These are phyloP conservation scores for Chrysemys picta DNA, from an alignment of 2,113 vertebrate species.

Conservation along the genomic window DNA sequence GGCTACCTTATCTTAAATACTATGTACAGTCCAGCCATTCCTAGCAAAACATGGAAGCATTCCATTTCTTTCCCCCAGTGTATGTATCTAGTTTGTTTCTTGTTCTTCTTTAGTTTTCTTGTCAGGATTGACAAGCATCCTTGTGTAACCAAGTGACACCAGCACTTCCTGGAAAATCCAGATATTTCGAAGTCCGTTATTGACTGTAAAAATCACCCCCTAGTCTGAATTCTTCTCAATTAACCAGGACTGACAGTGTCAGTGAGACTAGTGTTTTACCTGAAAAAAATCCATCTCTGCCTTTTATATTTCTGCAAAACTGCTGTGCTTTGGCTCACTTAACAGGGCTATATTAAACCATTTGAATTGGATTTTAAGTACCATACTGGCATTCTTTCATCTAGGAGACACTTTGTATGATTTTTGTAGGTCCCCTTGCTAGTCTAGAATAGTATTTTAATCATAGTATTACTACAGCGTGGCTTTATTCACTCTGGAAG, in stretches of 20 bases:
- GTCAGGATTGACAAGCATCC: slow-evolving; percentile 52
- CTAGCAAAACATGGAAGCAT: slow-evolving; percentile 22
- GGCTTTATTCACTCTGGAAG: background rate
- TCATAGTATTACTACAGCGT: background rate
- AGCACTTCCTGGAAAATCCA: slow-evolving; percentile 55
- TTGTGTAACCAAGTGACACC: slow-evolving; percentile 47
- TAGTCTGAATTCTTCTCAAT: slow-evolving; percentile 30
- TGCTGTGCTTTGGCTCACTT: background rate
- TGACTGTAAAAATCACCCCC: slow-evolving; percentile 40
- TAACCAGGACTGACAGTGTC: slow-evolving; percentile 39
- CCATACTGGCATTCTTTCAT: background rate
- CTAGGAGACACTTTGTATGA: background rate
- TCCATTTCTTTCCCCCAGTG: slow-evolving; percentile 18
- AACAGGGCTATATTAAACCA: background rate
- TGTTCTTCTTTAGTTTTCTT: slow-evolving; percentile 37
- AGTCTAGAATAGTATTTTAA: background rate
- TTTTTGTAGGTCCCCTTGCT: background rate
- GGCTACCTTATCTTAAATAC: background rate
- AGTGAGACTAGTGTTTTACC: background rate
- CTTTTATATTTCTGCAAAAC: fast-evolving
- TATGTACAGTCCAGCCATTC: background rate
- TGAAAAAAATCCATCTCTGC: background rate
- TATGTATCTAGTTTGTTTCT: background rate
- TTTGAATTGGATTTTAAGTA: background rate
- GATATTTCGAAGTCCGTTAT: slow-evolving; percentile 51